phyloP scores from a whole-genome alignment of 2,797 vertebrate genomes.

The Cyclura pinguis region DNA sequence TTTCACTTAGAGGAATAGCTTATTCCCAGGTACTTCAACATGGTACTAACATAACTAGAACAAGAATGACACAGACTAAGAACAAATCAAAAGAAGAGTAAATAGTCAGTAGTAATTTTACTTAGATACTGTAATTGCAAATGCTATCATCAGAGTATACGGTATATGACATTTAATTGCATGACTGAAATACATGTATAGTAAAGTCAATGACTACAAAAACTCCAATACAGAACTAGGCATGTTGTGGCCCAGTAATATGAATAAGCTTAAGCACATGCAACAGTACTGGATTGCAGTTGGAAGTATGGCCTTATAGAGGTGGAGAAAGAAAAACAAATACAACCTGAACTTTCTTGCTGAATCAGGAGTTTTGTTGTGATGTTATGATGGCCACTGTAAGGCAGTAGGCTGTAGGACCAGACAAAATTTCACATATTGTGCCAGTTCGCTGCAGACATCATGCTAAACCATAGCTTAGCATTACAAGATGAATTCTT shows the following conservation, averaged over 20 bases:
- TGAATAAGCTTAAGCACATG: neutral
- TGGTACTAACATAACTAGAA: conserved; percentile 73
- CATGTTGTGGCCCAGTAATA: neutral
- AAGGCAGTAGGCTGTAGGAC: neutral
- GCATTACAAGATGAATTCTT: too few species aligned
- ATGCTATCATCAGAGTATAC: neutral
- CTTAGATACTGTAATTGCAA: conserved; percentile 44
- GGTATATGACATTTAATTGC: neutral
- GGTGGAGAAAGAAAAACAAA: neutral
- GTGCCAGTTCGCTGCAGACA: neutral
- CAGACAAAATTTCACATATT: neutral
- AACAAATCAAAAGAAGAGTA: conserved; percentile 44
- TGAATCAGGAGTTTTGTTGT: neutral
- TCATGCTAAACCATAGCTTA: neutral
- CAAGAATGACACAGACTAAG: conserved; percentile 71
- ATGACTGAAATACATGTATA: conserved; percentile 22
- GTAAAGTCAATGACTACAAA: neutral
- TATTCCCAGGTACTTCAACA: conserved; percentile 75
- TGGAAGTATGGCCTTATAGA: neutral
- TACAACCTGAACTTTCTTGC: neutral
- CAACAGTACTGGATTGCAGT: neutral
- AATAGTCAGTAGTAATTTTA: conserved; percentile 42
- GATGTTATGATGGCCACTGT: neutral
- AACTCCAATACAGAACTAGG: neutral
- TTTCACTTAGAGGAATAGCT: conserved; percentile 84